A percentile compares a stretch with the other conserved stretches of the same genome.
Conservation (phyloP, 2,113 vertebrate genomes). For the Sarotherodon lohbergeri region DNA sequence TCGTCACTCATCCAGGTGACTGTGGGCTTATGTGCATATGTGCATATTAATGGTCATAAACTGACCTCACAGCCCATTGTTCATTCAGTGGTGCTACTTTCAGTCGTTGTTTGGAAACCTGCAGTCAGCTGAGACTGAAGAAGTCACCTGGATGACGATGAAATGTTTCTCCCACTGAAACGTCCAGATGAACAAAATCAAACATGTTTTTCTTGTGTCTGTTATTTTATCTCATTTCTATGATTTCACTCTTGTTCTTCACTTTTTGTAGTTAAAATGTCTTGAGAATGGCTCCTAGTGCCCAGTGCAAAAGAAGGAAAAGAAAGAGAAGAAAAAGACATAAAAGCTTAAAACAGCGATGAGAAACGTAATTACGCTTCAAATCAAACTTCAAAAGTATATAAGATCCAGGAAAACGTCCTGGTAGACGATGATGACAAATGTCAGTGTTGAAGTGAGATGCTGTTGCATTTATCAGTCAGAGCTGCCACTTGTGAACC, state of each 20-base stretch:
- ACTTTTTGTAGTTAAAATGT: background rate
- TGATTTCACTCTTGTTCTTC: background rate
- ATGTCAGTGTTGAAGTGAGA: background rate
- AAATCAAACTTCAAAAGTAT: background rate
- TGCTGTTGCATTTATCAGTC: background rate
- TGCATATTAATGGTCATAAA: background rate
- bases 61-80: background rate
- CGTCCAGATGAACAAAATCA: background rate
- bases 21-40: background rate
- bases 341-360: background rate
- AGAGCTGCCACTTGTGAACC: conserved; percentile 3
- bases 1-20: background rate
- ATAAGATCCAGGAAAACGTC: background rate
- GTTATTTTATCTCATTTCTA: background rate
- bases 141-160: background rate
- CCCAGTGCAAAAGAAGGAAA: background rate
- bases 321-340: background rate
- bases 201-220: background rate
- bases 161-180: background rate
- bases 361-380: background rate
- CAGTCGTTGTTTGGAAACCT: background rate
- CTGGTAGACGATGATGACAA: background rate
- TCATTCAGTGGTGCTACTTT: background rate
- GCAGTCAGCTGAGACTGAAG: background rate
- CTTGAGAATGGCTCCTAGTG: background rate